Evolutionary conservation across 2,888 invertebrate genomes (phyloP).

Genomic region (Eumerus sabulonum): DNA sequence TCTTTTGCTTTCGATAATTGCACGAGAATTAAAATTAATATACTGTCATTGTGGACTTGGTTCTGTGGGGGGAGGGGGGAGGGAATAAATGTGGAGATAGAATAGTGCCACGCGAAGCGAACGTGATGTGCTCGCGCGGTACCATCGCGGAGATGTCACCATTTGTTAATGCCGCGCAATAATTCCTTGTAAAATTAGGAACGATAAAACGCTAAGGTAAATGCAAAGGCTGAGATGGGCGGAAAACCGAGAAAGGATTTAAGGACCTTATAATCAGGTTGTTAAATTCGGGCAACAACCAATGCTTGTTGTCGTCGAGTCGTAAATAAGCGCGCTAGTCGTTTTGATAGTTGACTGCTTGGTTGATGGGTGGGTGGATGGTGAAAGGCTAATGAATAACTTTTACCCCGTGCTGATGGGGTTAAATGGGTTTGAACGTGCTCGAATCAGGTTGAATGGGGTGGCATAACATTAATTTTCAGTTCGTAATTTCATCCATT

Average conservation of each 20-base stretch:
- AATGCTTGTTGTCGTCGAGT: conserved; percentile 24
- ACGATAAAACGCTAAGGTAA: conserved; percentile 49
- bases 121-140: conserved; percentile 21
- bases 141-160: conserved; percentile 66
- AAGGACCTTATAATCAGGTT: conserved; percentile 68
- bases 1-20: conserved; percentile 77
- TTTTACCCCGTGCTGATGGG: conserved; percentile 33
- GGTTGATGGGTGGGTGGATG: conserved; percentile 8
- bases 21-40: conserved; percentile 79
- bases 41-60: conserved; percentile 71
- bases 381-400: conserved; percentile 61
- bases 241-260: conserved; percentile 60
- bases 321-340: conserved; percentile 59
- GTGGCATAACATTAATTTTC: conserved; percentile 68
- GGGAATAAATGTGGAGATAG: neutral
- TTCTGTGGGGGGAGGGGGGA: conserved; percentile 22
- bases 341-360: neutral
- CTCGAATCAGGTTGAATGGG: conserved; percentile 20
- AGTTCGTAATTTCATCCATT: conserved; percentile 68
- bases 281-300: conserved; percentile 63
- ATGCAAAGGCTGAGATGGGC: conserved; percentile 12
- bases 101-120: neutral
- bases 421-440: conserved; percentile 6
- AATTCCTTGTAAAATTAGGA: conserved; percentile 65
- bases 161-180: conserved; percentile 66